Percentiles rank a stretch among this genome's conserved stretches.
Evolutionary conservation across 2,888 invertebrate genomes (phyloP).

Genomic region (Melipona bicolor): DNA sequence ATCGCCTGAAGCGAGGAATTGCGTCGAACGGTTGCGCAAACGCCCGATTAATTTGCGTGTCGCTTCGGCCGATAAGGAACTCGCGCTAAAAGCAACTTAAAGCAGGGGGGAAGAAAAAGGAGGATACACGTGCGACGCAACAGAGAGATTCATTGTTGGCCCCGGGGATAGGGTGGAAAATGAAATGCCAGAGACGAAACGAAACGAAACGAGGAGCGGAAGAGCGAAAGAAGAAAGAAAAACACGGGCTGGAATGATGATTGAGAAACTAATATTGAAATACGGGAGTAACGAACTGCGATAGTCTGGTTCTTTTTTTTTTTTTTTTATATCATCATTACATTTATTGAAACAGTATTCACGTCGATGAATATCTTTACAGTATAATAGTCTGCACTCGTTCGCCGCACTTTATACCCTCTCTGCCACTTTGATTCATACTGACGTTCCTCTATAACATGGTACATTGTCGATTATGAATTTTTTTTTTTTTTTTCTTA

Average conservation of each 20-base stretch:
- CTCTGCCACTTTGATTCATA: conserved; percentile 64
- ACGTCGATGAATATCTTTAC: conserved; percentile 80
- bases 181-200: neutral
- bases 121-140: neutral
- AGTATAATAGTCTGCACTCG: conserved; percentile 73
- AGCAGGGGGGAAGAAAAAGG: too few relatives aligned
- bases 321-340: conserved; percentile 76
- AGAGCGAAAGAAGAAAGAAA: neutral
- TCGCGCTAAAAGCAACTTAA: neutral
- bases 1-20: conserved; percentile 27
- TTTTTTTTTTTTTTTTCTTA: neutral
- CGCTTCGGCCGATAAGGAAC: conserved; percentile 25
- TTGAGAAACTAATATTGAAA: conserved; percentile 8
- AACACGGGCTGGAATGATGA: neutral
- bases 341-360: conserved; percentile 82
- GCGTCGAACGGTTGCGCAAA: conserved; percentile 28
- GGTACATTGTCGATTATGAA: conserved; percentile 77
- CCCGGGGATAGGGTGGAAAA: neutral
- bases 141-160: neutral
- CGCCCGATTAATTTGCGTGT: conserved; percentile 38
- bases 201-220: neutral
- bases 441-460: conserved; percentile 73
- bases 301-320: neutral
- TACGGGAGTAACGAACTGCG: conserved; percentile 42
- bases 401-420: conserved; percentile 32